A percentile compares a stretch with the other conserved stretches of the same genome.
Conservation (phyloP, 1,140 invertebrate species). For the Neodiprion lecontei region DNA sequence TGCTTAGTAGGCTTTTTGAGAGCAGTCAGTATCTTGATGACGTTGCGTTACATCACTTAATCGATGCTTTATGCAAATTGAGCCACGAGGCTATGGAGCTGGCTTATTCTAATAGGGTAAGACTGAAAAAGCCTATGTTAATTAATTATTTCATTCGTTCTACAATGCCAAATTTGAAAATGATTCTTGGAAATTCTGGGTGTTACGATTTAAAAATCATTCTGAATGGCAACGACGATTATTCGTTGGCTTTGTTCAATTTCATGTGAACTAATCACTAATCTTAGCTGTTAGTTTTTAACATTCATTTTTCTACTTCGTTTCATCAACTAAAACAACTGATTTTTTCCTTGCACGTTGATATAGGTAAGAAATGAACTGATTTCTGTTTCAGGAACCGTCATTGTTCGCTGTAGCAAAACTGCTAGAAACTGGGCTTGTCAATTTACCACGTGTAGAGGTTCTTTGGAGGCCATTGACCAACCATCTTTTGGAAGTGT, state of each 20-base stretch:
- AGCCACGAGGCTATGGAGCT: constrained; percentile 97
- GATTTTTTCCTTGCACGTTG: constrained; percentile 2
- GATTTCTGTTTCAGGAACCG: constrained; percentile 75
- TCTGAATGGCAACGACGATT: no score
- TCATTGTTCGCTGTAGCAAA: constrained; percentile 98
- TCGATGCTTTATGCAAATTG: constrained; percentile 95
- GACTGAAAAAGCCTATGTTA: constrained; percentile 26
- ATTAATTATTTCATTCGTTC: constrained; percentile 16
- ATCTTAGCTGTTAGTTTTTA: no score
- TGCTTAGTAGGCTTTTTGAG: constrained; percentile 93
- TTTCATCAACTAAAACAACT: no score
- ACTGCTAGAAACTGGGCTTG: constrained; percentile 93
- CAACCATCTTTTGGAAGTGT: constrained; percentile 94
- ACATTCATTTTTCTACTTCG: no score
- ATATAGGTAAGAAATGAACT: background rate
- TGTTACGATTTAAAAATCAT: no score
- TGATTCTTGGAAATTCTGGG: no score
- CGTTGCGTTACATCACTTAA: constrained; percentile 93
- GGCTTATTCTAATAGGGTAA: constrained; percentile 90
- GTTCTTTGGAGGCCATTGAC: constrained; percentile 97
- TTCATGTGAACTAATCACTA: no score
- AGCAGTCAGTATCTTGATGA: constrained; percentile 94
- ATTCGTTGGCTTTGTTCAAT: no score
- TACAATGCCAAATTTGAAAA: background rate
- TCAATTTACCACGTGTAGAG: constrained; percentile 92